Conservation (phyloP, 2,888 invertebrate species). For the Neocrepidodera transversa region DNA sequence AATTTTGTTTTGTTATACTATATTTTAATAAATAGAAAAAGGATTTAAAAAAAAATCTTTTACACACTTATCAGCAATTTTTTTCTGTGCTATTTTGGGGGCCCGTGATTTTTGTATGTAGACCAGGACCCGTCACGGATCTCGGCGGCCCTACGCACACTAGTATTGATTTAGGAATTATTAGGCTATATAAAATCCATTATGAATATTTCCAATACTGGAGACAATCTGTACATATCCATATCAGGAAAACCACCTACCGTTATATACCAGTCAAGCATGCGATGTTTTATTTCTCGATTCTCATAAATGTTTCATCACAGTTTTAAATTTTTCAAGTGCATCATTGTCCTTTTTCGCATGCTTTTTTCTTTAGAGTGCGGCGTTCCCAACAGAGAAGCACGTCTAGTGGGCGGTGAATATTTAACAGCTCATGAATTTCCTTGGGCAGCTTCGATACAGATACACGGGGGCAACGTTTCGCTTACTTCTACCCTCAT, state of each 20-base stretch:
- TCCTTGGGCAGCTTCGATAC: slow-evolving; percentile 65
- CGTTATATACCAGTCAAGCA: background rate
- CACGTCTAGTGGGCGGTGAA: slow-evolving; percentile 61
- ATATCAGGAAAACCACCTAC: background rate
- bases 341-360: slow-evolving; percentile 16
- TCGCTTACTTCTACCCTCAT: slow-evolving; percentile 63
- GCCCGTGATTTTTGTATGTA: too few relatives aligned
- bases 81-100: too few relatives aligned
- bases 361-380: slow-evolving; percentile 55
- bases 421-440: slow-evolving; percentile 62
- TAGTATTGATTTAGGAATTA: too few relatives aligned
- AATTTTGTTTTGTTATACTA: too few relatives aligned
- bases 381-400: slow-evolving; percentile 61
- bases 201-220: too few relatives aligned
- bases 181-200: too few relatives aligned
- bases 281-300: background rate
- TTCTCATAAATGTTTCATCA: slow-evolving; percentile 20
- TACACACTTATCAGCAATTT: too few relatives aligned
- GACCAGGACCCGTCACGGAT: too few relatives aligned
- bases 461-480: slow-evolving; percentile 49
- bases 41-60: too few relatives aligned
- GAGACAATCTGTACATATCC: too few relatives aligned
- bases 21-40: too few relatives aligned
- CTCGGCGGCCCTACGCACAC: too few relatives aligned
- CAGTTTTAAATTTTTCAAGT: slow-evolving; percentile 28